Conservation (phyloP, 2,888 invertebrate species). For the Melanostoma mellinum region DNA sequence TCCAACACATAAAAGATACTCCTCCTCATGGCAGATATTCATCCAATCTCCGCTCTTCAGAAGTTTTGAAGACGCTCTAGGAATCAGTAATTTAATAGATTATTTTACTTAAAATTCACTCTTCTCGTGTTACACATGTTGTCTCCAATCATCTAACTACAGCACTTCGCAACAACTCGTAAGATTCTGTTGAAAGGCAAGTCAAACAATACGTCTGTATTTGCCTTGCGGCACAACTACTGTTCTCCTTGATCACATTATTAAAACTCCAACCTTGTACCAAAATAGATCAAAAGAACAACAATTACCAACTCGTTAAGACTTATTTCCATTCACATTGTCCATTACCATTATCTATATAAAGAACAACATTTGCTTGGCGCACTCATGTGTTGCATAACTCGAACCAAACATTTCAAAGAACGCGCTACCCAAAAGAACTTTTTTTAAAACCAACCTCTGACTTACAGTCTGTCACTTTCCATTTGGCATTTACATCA, state of each 20-base stretch:
- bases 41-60: too few species aligned
- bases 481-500: constrained; percentile 62
- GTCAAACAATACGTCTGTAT: not conserved
- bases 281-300: constrained; percentile 36
- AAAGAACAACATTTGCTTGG: constrained; percentile 14
- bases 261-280: constrained; percentile 57
- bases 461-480: constrained; percentile 51
- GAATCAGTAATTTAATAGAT: too few species aligned
- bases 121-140: too few species aligned
- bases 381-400: constrained; percentile 49
- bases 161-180: too few species aligned
- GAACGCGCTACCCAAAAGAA: constrained; percentile 14
- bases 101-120: too few species aligned
- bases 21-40: too few species aligned
- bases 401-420: constrained; percentile 27
- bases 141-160: too few species aligned
- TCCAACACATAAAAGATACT: too few species aligned
- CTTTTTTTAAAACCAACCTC: constrained; percentile 14
- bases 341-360: not conserved
- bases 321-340: constrained; percentile 5
- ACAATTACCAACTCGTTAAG: constrained; percentile 55
- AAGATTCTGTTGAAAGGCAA: too few species aligned
- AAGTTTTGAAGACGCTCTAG: too few species aligned
- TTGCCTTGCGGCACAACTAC: not conserved
- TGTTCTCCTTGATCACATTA: constrained; percentile 44